phyloP scores from a whole-genome alignment of 1,140 invertebrate species.

The Trichogramma pretiosum region DNA sequence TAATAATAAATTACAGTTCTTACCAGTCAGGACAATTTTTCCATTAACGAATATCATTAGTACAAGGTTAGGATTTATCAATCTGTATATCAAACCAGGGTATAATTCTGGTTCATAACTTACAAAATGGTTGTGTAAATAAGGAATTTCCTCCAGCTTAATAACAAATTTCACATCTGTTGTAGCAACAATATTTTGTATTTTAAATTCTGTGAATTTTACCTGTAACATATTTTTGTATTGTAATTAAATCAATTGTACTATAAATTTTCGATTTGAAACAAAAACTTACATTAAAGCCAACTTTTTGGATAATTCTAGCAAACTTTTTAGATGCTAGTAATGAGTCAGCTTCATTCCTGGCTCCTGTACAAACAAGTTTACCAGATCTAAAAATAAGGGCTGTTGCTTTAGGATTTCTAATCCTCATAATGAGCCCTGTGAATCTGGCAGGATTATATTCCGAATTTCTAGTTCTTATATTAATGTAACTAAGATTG shows the following conservation, averaged over 20 bases:
- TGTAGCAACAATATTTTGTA: slow-evolving; percentile 98
- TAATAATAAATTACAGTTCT: slow-evolving; percentile 17
- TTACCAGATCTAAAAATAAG: slow-evolving; percentile 97
- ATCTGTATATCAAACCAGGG: slow-evolving; percentile 93
- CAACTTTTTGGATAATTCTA: slow-evolving; percentile 94
- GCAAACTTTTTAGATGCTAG: slow-evolving; percentile 95
- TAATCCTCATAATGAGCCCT: slow-evolving; percentile 95
- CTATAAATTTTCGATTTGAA: slow-evolving; percentile 5
- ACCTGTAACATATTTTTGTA: slow-evolving; percentile 51
- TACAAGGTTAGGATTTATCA: slow-evolving; percentile 93
- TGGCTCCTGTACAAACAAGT: slow-evolving; percentile 96
- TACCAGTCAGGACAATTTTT: slow-evolving; percentile 92
- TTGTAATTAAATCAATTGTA: slow-evolving; percentile 3
- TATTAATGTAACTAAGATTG: slow-evolving; percentile 84
- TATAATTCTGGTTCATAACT: slow-evolving; percentile 87
- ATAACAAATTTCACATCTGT: slow-evolving; percentile 98
- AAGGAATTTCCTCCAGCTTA: slow-evolving; percentile 86
- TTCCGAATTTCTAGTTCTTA: slow-evolving; percentile 95
- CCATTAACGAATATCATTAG: slow-evolving; percentile 96
- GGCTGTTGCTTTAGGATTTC: slow-evolving; percentile 93
- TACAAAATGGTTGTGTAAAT: slow-evolving; percentile 88
- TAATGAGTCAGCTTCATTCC: slow-evolving; percentile 88
- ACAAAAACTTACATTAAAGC: slow-evolving; percentile 69
- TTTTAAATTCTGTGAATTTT: slow-evolving; percentile 93
- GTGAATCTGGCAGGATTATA: slow-evolving; percentile 98